phyloP scores from a whole-genome alignment of 2,888 invertebrate species.

The Metallyticus violacea region DNA sequence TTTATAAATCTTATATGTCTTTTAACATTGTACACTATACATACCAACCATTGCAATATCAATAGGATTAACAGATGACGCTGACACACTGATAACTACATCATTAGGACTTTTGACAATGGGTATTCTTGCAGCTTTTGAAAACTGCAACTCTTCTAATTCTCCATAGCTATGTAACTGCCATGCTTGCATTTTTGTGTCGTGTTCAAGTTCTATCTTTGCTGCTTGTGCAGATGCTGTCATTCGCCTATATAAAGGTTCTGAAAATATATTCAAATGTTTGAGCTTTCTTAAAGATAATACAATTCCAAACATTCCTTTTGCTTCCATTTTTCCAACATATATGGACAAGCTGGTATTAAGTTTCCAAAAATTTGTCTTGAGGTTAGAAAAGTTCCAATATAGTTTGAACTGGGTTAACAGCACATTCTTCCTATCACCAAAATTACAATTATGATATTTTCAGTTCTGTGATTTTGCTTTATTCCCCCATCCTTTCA shows the following conservation, averaged over 20 bases:
- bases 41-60: constrained; percentile 81
- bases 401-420: no score
- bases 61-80: constrained; percentile 90
- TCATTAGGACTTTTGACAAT: constrained; percentile 67
- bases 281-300: neutral
- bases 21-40: no score
- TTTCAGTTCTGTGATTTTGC: no score
- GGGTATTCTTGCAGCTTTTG: constrained; percentile 63
- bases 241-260: neutral
- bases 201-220: neutral
- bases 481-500: no score
- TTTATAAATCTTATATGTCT: no score
- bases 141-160: constrained; percentile 61
- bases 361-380: no score
- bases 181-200: constrained; percentile 68
- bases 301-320: neutral
- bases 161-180: constrained; percentile 78
- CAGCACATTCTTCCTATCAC: no score
- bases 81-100: constrained; percentile 75
- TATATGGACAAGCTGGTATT: neutral
- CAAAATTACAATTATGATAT: no score
- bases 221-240: neutral
- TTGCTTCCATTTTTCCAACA: neutral
- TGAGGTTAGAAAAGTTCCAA: neutral
- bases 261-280: neutral